Evolutionary conservation across 2,888 invertebrate species (phyloP).

Genomic region (Euspilapteryx auroguttella): DNA sequence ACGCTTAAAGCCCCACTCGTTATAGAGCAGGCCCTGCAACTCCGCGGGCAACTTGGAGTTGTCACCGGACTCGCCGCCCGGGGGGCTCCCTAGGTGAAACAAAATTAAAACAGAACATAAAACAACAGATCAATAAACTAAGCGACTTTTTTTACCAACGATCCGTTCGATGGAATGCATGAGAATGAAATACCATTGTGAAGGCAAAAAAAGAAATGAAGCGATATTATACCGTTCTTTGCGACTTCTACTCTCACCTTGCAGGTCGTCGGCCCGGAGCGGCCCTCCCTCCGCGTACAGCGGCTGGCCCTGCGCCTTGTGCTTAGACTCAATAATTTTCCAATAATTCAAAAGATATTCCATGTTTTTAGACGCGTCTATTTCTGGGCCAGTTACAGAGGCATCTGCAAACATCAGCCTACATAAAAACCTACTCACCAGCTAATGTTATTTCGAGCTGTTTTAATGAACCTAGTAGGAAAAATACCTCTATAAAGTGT

Average conservation of each 20-base stretch:
- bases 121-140: conserved; percentile 8
- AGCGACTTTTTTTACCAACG: no score
- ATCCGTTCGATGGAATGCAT: no score
- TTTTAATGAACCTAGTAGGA: no score
- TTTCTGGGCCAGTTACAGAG: conserved; percentile 4
- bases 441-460: no score
- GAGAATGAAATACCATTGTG: conserved; percentile 1
- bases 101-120: conserved; percentile 18
- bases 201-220: conserved; percentile 25
- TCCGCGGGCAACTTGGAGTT: conserved; percentile 51
- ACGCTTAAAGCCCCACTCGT: conserved; percentile 79
- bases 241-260: conserved; percentile 21
- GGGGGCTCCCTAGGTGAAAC: conserved; percentile 20
- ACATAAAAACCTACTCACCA: background rate
- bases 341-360: conserved; percentile 44
- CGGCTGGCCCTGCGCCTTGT: conserved; percentile 23
- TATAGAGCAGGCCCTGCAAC: conserved; percentile 64
- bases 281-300: conserved; percentile 49
- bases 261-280: conserved; percentile 31
- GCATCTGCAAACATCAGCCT: conserved; percentile 5
- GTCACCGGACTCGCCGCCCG: conserved; percentile 7
- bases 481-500: conserved; percentile 36
- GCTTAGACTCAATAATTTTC: conserved; percentile 31
- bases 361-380: conserved; percentile 35
- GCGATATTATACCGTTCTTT: conserved; percentile 17